Percentiles rank a stretch among this genome's conserved stretches.
phyloP scores from a whole-genome alignment of 2,888 invertebrate genomes.

The Dioctria rufipes region DNA sequence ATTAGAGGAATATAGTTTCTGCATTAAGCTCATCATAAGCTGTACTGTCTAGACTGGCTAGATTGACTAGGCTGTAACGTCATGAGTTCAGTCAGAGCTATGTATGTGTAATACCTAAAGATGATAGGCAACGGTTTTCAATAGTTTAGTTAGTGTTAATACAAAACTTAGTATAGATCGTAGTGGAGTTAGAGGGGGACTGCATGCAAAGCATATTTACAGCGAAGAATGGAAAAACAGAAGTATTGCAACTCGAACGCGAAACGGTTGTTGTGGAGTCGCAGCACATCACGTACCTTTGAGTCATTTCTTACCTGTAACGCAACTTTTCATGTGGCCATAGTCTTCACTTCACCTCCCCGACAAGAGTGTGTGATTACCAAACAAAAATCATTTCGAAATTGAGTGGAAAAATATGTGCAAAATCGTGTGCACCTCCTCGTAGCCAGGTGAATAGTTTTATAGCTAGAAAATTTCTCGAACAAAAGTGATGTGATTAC shows the following conservation, averaged over 20 bases:
- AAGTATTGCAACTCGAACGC: slow-evolving; percentile 66
- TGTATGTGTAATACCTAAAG: too few species aligned
- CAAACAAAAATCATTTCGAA: neutral
- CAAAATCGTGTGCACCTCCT: neutral
- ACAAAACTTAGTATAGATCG: too few species aligned
- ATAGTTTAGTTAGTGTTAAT: neutral
- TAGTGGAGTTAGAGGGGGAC: slow-evolving; percentile 61
- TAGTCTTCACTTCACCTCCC: neutral
- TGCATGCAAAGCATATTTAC: slow-evolving; percentile 58
- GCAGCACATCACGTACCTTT: neutral
- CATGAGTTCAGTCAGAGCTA: too few species aligned
- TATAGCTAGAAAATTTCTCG: neutral
- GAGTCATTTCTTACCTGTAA: slow-evolving; percentile 8
- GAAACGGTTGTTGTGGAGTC: slow-evolving; percentile 62
- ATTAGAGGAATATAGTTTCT: too few species aligned
- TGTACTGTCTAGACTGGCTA: too few species aligned
- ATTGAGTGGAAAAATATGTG: slow-evolving; percentile 6
- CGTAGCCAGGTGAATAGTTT: neutral
- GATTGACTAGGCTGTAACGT: too few species aligned
- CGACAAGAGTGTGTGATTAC: neutral
- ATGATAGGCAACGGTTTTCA: too few species aligned
- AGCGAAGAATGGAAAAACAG: slow-evolving; percentile 61
- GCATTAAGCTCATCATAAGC: too few species aligned
- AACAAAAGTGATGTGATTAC: slow-evolving; percentile 47
- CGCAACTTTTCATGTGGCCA: neutral